Evolutionary conservation across 2,888 invertebrate species (phyloP), one percentile per base, ranked within the genome.

Genomic region (Dichetophora obliterata): DNA sequence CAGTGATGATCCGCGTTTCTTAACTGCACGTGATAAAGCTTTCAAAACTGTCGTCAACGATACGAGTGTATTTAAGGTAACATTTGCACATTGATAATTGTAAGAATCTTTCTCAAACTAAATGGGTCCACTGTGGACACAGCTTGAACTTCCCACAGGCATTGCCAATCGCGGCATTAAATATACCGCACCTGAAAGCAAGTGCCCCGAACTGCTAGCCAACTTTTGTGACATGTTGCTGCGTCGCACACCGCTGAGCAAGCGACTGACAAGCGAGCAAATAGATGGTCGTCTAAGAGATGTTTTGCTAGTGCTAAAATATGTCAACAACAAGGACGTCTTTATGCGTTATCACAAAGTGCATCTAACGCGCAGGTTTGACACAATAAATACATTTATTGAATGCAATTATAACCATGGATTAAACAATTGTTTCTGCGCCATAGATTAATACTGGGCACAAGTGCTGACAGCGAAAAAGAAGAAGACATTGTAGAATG

Each of bases 261-360:
- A 98, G 90, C 94, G 96, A 83, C 92, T 99, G 79, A 98, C 98
- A 22, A 96, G 95, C 80, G 99, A 99, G 88, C 97, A 99, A 91
- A 98, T 99, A 83, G 99, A 99, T 90, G 93, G 92, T 79, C 94
- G 98, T 85, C 91, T 99, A 79, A 94, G 92, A 87, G 97, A 99
- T 91, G 98, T 99, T 83, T 90, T 99, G 81, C 91, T 99, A 88
- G 98, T 99, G 81, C 91, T 99, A 81, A 99, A 99, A 90, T 99
- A 99, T 90, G 98, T 99, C 82, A 96, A 97, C 89, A 99, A 99
- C 90, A 99, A 99, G 90, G 99, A 99, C 91, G 98, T 99, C 37
- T 99, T 99, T 89, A 99, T 99, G 99, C 92, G 98, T 82, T 99
- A 98, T 90, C 98, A 99, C 90, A 99, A 99, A 90, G 98, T 98